Conservation (phyloP, 1,140 invertebrate genomes). For the Aradophagus sp. region DNA sequence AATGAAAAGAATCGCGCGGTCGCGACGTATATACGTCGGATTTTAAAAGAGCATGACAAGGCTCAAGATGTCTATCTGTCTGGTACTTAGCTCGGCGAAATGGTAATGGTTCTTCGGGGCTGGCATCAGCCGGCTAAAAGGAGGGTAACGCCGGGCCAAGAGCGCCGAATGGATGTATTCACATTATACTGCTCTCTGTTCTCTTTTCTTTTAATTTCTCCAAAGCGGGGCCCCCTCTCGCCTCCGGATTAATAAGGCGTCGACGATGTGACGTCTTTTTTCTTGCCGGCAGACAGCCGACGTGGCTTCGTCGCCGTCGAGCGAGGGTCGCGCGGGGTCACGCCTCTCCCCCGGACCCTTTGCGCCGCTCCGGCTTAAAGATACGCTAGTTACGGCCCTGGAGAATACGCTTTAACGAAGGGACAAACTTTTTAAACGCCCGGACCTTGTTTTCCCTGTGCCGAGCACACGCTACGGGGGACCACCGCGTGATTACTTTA, state of each 20-base stretch:
- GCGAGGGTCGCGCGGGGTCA: slow-evolving; percentile 64
- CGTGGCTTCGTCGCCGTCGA: slow-evolving; percentile 63
- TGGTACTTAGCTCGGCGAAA: slow-evolving; percentile 67
- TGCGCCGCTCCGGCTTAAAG: too few species aligned
- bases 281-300: slow-evolving; percentile 65
- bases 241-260: slow-evolving; percentile 74
- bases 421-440: slow-evolving; percentile 69
- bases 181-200: slow-evolving; percentile 74
- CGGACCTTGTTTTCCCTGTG: slow-evolving; percentile 52
- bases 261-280: slow-evolving; percentile 73
- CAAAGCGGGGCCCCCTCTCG: slow-evolving; percentile 67
- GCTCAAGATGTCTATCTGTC: slow-evolving; percentile 72
- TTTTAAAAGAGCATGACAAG: slow-evolving; percentile 73
- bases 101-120: slow-evolving; percentile 68
- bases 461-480: slow-evolving; percentile 16
- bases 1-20: slow-evolving; percentile 62
- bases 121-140: slow-evolving; percentile 49
- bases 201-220: slow-evolving; percentile 76
- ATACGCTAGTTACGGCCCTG: slow-evolving; percentile 55
- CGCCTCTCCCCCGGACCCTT: slow-evolving; percentile 18
- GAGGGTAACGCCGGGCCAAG: slow-evolving; percentile 49
- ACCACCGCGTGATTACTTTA: slow-evolving; percentile 54
- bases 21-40: slow-evolving; percentile 60
- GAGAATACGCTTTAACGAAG: slow-evolving; percentile 69
- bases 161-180: slow-evolving; percentile 71